Evolutionary conservation across 2,797 vertebrate species (phyloP).

Genomic region (Thunnus albacares): DNA sequence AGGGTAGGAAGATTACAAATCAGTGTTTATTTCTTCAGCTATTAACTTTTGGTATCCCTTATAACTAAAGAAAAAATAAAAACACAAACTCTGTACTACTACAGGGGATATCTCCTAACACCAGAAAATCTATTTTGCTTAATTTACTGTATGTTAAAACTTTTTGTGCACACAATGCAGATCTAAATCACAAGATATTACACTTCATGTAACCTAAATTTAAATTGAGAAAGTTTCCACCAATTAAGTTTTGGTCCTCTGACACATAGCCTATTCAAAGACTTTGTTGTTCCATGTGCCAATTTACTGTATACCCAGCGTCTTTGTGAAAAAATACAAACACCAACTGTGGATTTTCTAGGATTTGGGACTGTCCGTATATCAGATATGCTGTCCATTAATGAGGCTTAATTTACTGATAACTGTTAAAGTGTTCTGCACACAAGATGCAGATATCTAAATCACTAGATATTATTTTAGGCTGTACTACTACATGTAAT

Average conservation of each 20-base stretch:
- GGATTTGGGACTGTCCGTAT: too few species aligned
- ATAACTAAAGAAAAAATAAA: too few species aligned
- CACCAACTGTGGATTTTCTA: too few species aligned
- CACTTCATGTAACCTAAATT: neutral
- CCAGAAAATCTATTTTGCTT: neutral
- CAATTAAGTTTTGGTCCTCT: neutral
- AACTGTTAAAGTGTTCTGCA: too few species aligned
- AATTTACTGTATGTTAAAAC: neutral
- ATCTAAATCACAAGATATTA: neutral
- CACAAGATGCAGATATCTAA: too few species aligned
- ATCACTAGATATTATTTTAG: too few species aligned
- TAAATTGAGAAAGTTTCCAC: neutral
- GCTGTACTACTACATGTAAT: too few species aligned
- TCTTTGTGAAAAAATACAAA: too few species aligned
- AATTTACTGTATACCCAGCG: too few species aligned
- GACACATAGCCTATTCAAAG: neutral
- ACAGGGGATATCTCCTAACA: neutral
- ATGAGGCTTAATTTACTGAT: too few species aligned
- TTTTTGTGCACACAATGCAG: neutral
- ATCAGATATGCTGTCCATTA: too few species aligned
- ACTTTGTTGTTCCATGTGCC: neutral
- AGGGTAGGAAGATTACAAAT: fast-evolving
- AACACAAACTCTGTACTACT: neutral
- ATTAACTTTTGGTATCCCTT: neutral
- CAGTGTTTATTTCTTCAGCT: fast-evolving